phyloP scores from a whole-genome alignment of 2,113 vertebrate species.

The Xyrauchen texanus region DNA sequence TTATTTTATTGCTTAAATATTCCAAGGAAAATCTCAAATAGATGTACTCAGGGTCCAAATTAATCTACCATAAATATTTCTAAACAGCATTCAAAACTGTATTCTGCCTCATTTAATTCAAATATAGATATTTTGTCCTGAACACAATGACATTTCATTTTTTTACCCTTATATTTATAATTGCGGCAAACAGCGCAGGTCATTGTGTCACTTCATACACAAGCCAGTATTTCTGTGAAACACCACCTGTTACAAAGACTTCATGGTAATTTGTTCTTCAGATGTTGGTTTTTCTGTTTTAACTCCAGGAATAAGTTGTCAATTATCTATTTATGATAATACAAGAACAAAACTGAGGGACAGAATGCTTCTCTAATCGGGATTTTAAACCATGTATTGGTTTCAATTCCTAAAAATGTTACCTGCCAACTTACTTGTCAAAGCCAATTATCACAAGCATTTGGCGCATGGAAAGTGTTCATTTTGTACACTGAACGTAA shows the following conservation, averaged over 20 bases:
- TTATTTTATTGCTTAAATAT: too few relatives aligned
- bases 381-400: not conserved
- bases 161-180: not conserved
- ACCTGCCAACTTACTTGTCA: not conserved
- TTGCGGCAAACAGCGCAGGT: too few relatives aligned
- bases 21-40: too few relatives aligned
- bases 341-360: not conserved
- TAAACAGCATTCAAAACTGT: too few relatives aligned
- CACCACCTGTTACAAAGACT: not conserved
- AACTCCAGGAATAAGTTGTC: not conserved
- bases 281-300: not conserved
- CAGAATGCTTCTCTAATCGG: not conserved
- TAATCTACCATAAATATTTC: too few relatives aligned
- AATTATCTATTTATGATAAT: not conserved
- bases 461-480: not conserved
- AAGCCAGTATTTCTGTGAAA: not conserved
- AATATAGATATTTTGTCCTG: too few relatives aligned
- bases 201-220: not conserved
- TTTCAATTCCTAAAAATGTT: not conserved
- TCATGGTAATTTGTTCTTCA: not conserved
- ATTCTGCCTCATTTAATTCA: too few relatives aligned
- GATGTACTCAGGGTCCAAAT: too few relatives aligned
- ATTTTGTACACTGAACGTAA: not conserved
- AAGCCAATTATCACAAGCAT: constrained; percentile 21
- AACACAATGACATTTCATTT: too few relatives aligned